These are phyloP conservation scores for Drosophila chauvacae DNA, from an alignment of 1,140 invertebrate species.

Conservation along the genomic window DNA sequence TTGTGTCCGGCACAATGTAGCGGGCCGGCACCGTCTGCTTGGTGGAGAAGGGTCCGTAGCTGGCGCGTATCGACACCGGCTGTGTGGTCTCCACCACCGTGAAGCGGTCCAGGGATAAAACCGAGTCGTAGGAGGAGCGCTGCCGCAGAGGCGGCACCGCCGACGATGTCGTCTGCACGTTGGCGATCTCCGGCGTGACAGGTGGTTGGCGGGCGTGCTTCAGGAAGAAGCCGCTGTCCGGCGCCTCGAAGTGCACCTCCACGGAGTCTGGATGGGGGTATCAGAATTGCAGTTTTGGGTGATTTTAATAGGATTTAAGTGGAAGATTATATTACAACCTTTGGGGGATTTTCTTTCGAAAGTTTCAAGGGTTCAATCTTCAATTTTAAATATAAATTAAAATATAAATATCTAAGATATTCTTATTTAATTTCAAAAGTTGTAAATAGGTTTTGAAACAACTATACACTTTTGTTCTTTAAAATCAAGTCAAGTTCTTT, in stretches of 20 bases:
- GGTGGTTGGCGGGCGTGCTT: slow-evolving; percentile 90
- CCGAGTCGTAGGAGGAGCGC: slow-evolving; percentile 85
- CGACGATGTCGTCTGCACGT: slow-evolving; percentile 64
- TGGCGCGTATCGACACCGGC: slow-evolving; percentile 93
- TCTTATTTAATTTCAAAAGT: accelerated
- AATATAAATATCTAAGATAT: not conserved
- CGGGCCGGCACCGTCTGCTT: slow-evolving; percentile 96
- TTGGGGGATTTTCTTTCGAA: too few species aligned
- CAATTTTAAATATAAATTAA: not conserved
- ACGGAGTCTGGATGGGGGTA: slow-evolving; percentile 84
- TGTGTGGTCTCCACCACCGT: slow-evolving; percentile 94
- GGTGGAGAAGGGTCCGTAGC: slow-evolving; percentile 96
- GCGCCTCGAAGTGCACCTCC: slow-evolving; percentile 95
- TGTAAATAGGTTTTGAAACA: not conserved
- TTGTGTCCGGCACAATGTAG: slow-evolving; percentile 92
- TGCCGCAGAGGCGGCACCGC: slow-evolving; percentile 55
- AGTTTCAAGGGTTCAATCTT: not conserved
- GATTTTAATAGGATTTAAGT: not conserved
- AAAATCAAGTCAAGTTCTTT: not conserved
- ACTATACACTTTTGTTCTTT: not conserved
- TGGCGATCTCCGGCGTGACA: slow-evolving; percentile 79
- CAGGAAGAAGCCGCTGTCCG: slow-evolving; percentile 94
- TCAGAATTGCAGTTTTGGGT: not conserved
- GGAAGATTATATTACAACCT: not conserved
- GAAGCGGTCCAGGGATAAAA: slow-evolving; percentile 92